phyloP scores from a whole-genome alignment of 2,888 invertebrate genomes.

The Cheilosia pagana region DNA sequence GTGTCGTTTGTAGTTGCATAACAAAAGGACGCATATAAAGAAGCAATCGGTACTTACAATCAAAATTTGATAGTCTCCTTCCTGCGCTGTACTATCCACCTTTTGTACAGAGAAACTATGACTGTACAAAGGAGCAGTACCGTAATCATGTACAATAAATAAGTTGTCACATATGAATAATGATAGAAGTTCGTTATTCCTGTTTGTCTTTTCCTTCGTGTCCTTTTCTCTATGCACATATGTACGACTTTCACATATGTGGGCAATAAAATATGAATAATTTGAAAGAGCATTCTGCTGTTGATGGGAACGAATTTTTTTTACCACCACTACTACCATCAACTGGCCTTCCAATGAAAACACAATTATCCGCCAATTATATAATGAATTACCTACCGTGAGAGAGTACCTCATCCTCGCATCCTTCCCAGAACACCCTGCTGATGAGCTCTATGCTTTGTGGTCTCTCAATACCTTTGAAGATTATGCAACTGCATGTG shows the following conservation, averaged over 20 bases:
- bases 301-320: neutral
- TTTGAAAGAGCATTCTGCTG: neutral
- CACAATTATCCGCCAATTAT: constrained; percentile 52
- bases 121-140: neutral
- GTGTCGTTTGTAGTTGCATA: neutral
- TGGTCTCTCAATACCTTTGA: constrained; percentile 29
- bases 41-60: constrained; percentile 42
- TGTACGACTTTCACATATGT: neutral
- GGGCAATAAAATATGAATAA: constrained; percentile 37
- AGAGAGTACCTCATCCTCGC: constrained; percentile 2
- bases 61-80: constrained; percentile 40
- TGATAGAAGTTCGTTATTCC: constrained; percentile 10
- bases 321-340: neutral
- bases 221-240: constrained; percentile 14
- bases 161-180: constrained; percentile 58
- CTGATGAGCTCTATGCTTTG: constrained; percentile 9
- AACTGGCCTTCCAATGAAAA: neutral
- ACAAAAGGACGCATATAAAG: constrained; percentile 31
- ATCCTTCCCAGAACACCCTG: constrained; percentile 39
- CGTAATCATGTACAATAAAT: constrained; percentile 39
- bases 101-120: neutral
- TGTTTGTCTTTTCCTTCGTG: constrained; percentile 32
- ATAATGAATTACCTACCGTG: constrained; percentile 57
- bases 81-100: constrained; percentile 3
- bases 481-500: constrained; percentile 59